These are phyloP conservation scores for Antechinus flavipes DNA, from an alignment of 2,113 vertebrate species.

Conservation along the genomic window DNA sequence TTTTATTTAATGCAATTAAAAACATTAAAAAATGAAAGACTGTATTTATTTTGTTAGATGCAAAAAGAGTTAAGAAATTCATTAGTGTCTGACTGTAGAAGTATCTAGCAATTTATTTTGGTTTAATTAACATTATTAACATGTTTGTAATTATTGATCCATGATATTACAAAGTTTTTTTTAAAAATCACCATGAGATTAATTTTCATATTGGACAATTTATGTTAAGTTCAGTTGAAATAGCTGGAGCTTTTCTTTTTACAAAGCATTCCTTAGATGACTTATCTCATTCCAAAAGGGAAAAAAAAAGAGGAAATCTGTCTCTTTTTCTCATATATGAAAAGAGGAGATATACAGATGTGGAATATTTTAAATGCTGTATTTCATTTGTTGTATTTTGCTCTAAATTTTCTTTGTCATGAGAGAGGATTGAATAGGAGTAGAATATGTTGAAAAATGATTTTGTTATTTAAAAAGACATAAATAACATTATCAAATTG, in stretches of 20 bases:
- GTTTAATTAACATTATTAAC: slow-evolving; percentile 4
- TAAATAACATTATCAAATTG: neutral
- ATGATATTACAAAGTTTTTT: slow-evolving; percentile 10
- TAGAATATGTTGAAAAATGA: neutral
- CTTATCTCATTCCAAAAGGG: neutral
- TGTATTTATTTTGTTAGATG: neutral
- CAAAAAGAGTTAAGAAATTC: neutral
- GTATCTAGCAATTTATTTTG: neutral
- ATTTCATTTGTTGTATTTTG: neutral
- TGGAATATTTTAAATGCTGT: neutral
- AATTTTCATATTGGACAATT: slow-evolving; percentile 7
- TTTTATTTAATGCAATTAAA: neutral
- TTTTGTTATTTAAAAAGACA: neutral
- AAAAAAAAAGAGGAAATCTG: neutral
- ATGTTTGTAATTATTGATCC: neutral
- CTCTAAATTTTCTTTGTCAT: neutral
- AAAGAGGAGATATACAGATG: neutral
- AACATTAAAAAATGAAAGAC: neutral
- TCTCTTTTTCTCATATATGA: neutral
- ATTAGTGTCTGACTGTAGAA: neutral
- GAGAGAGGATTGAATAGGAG: neutral
- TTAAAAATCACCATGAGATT: slow-evolving; percentile 1
- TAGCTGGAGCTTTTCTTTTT: slow-evolving; percentile 5
- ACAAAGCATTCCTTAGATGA: neutral
- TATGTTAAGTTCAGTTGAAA: slow-evolving; percentile 48